Percentiles rank a stretch among this genome's conserved stretches.
phyloP scores from a whole-genome alignment of 1,140 invertebrate species.

The Anastrepha ludens region DNA sequence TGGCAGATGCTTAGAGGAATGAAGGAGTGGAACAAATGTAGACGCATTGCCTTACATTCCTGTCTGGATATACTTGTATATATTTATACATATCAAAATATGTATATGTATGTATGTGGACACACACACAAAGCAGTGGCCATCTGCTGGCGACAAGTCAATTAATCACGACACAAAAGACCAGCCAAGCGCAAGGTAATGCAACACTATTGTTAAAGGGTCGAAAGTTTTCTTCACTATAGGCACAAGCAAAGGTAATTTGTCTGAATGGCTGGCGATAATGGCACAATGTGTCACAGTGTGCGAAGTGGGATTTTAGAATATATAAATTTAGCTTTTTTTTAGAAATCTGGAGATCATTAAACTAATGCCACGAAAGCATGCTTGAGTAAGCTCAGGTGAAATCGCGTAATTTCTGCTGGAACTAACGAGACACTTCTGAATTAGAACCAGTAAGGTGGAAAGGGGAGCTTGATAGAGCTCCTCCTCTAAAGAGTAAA shows the following conservation, averaged over 20 bases:
- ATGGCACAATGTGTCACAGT: neutral
- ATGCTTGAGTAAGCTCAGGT: no score
- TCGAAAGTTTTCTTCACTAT: neutral
- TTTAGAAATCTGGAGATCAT: no score
- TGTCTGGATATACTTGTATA: no score
- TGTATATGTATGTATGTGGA: neutral
- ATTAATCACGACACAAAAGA: slow-evolving; percentile 44
- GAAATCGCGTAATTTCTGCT: no score
- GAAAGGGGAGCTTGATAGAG: no score
- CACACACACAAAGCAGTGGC: neutral
- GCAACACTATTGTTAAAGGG: neutral
- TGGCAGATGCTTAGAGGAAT: neutral
- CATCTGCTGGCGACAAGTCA: slow-evolving; percentile 35
- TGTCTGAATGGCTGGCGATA: neutral
- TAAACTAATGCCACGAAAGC: no score
- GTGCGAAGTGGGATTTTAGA: neutral
- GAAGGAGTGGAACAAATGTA: neutral
- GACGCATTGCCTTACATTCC: neutral
- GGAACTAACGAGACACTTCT: no score
- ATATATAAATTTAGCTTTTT: no score
- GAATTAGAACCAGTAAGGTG: no score
- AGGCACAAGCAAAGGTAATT: neutral
- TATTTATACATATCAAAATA: neutral
- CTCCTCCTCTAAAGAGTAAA: no score
- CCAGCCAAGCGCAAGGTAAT: slow-evolving; percentile 5